These are phyloP conservation scores for Caenorhabditis sulstoni DNA, from an alignment of 2,888 invertebrate genomes.

Conservation along the genomic window DNA sequence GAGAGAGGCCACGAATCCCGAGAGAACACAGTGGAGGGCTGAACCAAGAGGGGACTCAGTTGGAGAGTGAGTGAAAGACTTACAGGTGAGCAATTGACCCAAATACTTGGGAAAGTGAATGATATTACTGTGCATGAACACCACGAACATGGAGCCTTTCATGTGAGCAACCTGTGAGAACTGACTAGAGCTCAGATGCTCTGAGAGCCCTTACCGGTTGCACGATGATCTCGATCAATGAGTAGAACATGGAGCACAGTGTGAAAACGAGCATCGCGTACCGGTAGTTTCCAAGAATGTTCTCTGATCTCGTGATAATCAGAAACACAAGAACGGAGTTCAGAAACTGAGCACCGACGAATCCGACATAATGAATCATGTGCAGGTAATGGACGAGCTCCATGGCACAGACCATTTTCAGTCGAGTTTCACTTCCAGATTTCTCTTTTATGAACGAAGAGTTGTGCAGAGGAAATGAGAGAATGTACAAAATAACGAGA, in stretches of 20 bases:
- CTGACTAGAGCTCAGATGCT: too few relatives aligned
- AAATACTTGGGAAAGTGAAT: slow-evolving; percentile 2
- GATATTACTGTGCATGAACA: slow-evolving; percentile 35
- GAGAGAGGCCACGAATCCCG: slow-evolving; percentile 41
- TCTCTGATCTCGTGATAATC: slow-evolving; percentile 26
- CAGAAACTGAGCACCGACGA: slow-evolving; percentile 35
- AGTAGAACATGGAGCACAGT: slow-evolving; percentile 35
- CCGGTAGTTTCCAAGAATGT: slow-evolving; percentile 25
- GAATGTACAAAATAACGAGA: too few relatives aligned
- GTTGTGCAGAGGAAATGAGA: slow-evolving; percentile 6
- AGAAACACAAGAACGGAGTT: slow-evolving; percentile 28
- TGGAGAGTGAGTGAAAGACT: neutral
- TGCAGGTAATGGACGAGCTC: slow-evolving; percentile 39
- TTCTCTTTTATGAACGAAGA: too few relatives aligned
- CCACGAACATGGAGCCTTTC: slow-evolving; percentile 39
- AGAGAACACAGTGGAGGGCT: slow-evolving; percentile 43
- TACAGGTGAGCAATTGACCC: slow-evolving; percentile 18
- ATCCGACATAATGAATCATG: slow-evolving; percentile 36
- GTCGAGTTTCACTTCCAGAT: neutral
- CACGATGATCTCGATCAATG: slow-evolving; percentile 34
- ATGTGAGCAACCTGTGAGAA: slow-evolving; percentile 36
- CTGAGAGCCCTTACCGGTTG: slow-evolving; percentile 28
- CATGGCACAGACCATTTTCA: slow-evolving; percentile 27
- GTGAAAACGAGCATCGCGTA: slow-evolving; percentile 42
- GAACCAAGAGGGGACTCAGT: neutral